A percentile compares a stretch with the other conserved stretches of the same genome.
Evolutionary conservation across 2,113 vertebrate species (phyloP).

Genomic region (Ictidomys tridecemlineatus): DNA sequence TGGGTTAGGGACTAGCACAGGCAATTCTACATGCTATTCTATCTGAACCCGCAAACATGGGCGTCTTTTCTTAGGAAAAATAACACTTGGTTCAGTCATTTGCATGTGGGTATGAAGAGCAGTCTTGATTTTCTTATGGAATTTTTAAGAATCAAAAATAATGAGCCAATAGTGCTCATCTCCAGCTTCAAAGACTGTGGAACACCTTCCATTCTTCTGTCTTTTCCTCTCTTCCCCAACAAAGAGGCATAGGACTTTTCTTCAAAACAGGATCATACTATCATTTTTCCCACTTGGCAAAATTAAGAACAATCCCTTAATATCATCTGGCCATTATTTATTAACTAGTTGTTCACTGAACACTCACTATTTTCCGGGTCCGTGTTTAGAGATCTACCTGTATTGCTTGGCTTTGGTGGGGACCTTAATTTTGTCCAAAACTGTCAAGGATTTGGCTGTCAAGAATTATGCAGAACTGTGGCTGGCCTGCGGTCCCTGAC

Average conservation of each 20-base stretch:
- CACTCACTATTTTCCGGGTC: neutral
- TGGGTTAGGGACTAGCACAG: too few relatives aligned
- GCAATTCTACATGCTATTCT: fast-evolving
- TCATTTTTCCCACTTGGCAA: neutral
- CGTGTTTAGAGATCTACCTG: neutral
- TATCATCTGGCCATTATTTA: neutral
- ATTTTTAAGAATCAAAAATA: neutral
- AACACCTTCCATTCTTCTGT: neutral
- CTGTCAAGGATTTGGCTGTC: neutral
- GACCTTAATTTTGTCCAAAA: neutral
- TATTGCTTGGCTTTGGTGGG: neutral
- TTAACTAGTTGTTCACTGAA: neutral
- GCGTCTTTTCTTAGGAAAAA: neutral
- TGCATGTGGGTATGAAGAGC: neutral
- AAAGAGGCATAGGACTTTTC: neutral
- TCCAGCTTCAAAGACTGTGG: neutral
- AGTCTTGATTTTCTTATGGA: neutral
- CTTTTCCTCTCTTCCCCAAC: neutral
- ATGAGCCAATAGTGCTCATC: neutral
- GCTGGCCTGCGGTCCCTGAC: neutral
- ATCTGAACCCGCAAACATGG: fast-evolving
- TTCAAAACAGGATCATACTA: neutral
- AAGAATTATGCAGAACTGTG: fast-evolving
- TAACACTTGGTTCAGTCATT: neutral
- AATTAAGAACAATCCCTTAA: neutral